Conservation (phyloP, 92 coral and sea anemone species). For the Micromussa lordhowensis region DNA sequence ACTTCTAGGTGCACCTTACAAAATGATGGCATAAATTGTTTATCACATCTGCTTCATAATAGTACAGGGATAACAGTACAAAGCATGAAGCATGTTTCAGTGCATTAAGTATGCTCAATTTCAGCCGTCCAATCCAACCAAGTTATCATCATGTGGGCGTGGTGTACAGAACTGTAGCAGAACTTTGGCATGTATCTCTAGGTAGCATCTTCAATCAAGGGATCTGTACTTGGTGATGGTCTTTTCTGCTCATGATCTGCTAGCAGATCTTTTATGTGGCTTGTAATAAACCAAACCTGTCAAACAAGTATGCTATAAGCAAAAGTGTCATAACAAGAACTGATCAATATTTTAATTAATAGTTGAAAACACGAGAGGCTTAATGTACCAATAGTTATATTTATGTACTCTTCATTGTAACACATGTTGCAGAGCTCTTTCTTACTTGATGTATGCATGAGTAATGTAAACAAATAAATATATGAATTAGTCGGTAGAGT, state of each 20-base stretch:
- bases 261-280: conserved; percentile 41
- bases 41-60: background rate
- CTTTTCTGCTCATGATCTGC: conserved; percentile 20
- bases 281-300: conserved; percentile 53
- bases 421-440: too few relatives aligned
- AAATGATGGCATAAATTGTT: too few relatives aligned
- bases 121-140: background rate
- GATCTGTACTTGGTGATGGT: conserved; percentile 10
- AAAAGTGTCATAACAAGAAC: background rate
- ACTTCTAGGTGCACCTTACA: too few relatives aligned
- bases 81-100: background rate
- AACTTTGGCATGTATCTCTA: background rate
- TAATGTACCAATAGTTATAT: too few relatives aligned
- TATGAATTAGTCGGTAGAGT: too few relatives aligned
- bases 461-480: too few relatives aligned
- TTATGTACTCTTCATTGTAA: too few relatives aligned
- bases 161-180: too few relatives aligned
- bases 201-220: conserved; percentile 6
- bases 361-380: too few relatives aligned
- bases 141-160: background rate
- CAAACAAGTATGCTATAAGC: background rate
- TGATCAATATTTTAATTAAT: background rate
- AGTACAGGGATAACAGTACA: background rate
- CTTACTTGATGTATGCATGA: too few relatives aligned
- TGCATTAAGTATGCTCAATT: background rate